phyloP scores from a whole-genome alignment of 2,113 vertebrate genomes.

The Desmodus rotundus region DNA sequence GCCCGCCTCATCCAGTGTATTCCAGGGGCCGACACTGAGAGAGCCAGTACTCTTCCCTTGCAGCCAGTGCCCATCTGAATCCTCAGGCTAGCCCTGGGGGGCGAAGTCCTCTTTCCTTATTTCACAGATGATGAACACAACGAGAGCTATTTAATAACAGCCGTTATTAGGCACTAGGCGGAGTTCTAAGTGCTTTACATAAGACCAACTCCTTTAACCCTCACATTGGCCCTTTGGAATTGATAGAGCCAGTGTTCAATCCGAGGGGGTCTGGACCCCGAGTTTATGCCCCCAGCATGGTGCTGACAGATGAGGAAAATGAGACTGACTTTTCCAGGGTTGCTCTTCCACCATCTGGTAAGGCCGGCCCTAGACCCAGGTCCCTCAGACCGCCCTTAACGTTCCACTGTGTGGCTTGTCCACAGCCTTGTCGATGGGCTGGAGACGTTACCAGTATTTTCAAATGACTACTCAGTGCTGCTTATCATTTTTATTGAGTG shows the following conservation, averaged over 20 bases:
- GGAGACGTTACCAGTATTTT: neutral
- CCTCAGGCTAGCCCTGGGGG: neutral
- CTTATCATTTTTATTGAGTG: neutral
- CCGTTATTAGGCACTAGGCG: neutral
- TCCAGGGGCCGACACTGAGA: fast-evolving
- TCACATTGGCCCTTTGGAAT: neutral
- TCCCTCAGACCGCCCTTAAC: fast-evolving
- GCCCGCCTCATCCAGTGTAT: neutral
- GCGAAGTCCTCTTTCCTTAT: neutral
- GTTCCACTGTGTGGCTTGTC: neutral
- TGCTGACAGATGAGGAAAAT: neutral
- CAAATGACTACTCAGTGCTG: neutral
- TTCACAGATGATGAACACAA: neutral
- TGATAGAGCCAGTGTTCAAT: neutral
- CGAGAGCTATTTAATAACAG: neutral
- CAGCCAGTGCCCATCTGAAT: neutral
- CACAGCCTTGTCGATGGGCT: neutral
- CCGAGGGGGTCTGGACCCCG: neutral
- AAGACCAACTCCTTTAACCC: neutral
- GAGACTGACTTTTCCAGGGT: neutral
- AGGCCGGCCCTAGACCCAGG: neutral
- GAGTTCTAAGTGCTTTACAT: neutral
- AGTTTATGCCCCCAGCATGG: too few species aligned
- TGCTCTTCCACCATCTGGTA: neutral
- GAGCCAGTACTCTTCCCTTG: neutral